Conservation (phyloP, 2,888 invertebrate genomes). For the Neoitamus cyanurus region DNA sequence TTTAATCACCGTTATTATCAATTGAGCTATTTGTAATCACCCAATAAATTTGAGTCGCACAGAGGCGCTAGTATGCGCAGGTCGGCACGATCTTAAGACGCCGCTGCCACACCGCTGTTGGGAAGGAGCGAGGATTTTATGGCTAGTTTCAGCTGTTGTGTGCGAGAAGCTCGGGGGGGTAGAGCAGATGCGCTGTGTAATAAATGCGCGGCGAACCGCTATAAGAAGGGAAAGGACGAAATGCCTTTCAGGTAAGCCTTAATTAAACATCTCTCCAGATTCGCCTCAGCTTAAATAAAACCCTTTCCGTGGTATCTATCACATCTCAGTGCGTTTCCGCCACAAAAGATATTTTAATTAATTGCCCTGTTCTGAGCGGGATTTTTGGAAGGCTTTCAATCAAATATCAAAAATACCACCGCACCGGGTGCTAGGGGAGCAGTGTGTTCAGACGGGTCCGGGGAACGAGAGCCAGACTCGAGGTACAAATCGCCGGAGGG, state of each 20-base stretch:
- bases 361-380: constrained; percentile 36
- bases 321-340: constrained; percentile 30
- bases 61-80: neutral
- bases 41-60: constrained; percentile 22
- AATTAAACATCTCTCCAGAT: constrained; percentile 38
- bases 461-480: constrained; percentile 2
- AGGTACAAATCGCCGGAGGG: constrained; percentile 40
- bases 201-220: neutral
- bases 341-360: constrained; percentile 46
- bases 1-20: constrained; percentile 14
- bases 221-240: neutral
- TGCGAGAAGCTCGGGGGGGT: neutral
- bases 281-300: constrained; percentile 37
- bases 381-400: constrained; percentile 43
- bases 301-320: constrained; percentile 22
- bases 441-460: neutral
- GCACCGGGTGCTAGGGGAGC: neutral
- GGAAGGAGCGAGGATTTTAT: constrained; percentile 20
- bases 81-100: neutral
- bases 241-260: constrained; percentile 36
- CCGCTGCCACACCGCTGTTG: neutral
- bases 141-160: constrained; percentile 8
- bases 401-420: constrained; percentile 44
- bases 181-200: neutral
- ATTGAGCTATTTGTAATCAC: constrained; percentile 27